These are phyloP conservation scores for Grantiella picta DNA, from an alignment of 2,113 vertebrate genomes.

Conservation along the genomic window DNA sequence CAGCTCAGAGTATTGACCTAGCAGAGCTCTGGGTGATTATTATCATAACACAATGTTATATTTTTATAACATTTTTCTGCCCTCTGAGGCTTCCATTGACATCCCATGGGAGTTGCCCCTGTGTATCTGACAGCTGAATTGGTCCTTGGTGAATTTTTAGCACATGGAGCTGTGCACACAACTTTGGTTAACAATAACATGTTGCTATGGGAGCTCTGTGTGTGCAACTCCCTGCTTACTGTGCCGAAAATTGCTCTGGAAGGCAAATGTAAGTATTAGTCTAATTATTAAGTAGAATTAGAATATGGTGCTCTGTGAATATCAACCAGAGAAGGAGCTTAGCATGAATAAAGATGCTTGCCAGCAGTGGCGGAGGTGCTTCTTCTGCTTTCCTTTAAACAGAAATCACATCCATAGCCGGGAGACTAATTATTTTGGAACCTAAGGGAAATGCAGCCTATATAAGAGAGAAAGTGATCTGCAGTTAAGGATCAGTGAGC, in stretches of 20 bases:
- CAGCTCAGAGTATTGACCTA: not conserved
- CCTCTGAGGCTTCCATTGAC: not conserved
- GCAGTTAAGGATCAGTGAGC: conserved; percentile 72
- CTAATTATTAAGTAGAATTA: conserved; percentile 49
- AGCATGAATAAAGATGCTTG: conserved; percentile 27
- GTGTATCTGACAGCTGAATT: conserved; percentile 43
- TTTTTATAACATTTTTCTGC: conserved; percentile 13
- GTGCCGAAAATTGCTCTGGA: conserved; percentile 24
- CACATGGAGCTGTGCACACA: conserved; percentile 1
- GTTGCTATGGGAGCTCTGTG: conserved; percentile 39
- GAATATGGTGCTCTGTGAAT: conserved; percentile 11
- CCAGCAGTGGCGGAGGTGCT: conserved; percentile 38
- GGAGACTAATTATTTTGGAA: conserved; percentile 73
- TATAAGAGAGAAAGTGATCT: conserved; percentile 65
- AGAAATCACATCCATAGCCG: conserved; percentile 61
- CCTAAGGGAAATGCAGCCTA: conserved; percentile 69
- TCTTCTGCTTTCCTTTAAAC: conserved; percentile 53
- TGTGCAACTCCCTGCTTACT: not conserved
- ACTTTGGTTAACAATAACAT: conserved; percentile 55
- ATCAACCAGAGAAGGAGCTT: conserved; percentile 5
- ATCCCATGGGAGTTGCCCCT: not conserved
- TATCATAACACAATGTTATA: not conserved
- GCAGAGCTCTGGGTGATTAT: not conserved
- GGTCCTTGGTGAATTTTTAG: conserved; percentile 48
- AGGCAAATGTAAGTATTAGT: conserved; percentile 33